A percentile compares a stretch with the other conserved stretches of the same genome.
Conservation (phyloP, 2,888 invertebrate species). For the Smittia aterrima region DNA sequence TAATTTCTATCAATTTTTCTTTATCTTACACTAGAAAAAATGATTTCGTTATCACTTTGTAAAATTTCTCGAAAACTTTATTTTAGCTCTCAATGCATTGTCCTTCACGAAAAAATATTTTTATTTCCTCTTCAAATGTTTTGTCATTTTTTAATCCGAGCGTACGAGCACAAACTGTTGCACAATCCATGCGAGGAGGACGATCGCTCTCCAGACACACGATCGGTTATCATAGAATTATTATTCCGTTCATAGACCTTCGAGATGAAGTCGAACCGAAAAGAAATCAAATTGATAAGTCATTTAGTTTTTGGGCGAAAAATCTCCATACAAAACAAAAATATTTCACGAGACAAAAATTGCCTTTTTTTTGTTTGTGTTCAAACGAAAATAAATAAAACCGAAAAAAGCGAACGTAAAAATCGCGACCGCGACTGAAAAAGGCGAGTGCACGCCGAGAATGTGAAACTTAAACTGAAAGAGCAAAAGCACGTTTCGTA, state of each 20-base stretch:
- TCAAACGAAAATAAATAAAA: slow-evolving; percentile 35
- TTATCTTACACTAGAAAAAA: no score
- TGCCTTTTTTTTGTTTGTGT: not conserved
- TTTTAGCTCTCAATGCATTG: no score
- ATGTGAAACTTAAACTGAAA: slow-evolving; percentile 39
- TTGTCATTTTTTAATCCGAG: no score
- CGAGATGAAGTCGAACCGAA: not conserved
- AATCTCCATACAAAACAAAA: slow-evolving; percentile 16
- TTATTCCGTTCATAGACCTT: slow-evolving; percentile 6
- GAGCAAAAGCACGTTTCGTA: slow-evolving; percentile 40
- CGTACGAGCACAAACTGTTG: no score
- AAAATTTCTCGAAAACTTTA: no score
- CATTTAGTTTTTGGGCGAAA: not conserved
- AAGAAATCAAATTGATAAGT: slow-evolving; percentile 18
- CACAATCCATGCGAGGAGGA: no score
- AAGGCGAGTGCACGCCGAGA: slow-evolving; percentile 34
- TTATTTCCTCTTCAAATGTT: no score
- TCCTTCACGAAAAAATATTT: no score
- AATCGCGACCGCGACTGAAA: slow-evolving; percentile 17
- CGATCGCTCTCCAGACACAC: no score
- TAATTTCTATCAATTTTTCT: no score
- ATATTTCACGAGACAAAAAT: not conserved
- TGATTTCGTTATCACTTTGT: no score
- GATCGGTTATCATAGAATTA: not conserved
- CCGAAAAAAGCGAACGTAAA: not conserved